A percentile compares a stretch with the other conserved stretches of the same genome.
Evolutionary conservation across 92 coral and sea anemone genomes (phyloP).

Genomic region (Porites cylindrica): DNA sequence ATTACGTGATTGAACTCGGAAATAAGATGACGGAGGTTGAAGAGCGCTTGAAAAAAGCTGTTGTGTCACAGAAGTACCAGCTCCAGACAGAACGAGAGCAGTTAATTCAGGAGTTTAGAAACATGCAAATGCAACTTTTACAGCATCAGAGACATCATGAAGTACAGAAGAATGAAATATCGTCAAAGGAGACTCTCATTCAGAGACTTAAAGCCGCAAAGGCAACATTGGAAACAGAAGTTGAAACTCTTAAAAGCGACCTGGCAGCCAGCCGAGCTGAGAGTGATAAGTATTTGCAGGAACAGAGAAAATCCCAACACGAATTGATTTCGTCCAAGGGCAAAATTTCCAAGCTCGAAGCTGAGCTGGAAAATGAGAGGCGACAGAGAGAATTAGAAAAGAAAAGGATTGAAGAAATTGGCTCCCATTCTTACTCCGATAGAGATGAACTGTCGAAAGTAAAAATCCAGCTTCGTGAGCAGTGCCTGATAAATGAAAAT

Average conservation of each 20-base stretch:
- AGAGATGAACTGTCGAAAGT: constrained; percentile 77
- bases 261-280: constrained; percentile 77
- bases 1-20: constrained; percentile 80
- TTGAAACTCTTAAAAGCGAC: constrained; percentile 87
- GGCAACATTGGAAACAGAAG: constrained; percentile 91
- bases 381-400: constrained; percentile 73
- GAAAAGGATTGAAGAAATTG: constrained; percentile 74
- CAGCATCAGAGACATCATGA: constrained; percentile 93
- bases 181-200: constrained; percentile 88
- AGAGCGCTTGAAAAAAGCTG: constrained; percentile 90
- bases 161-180: constrained; percentile 86
- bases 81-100: constrained; percentile 90
- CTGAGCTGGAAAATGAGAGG: constrained; percentile 92
- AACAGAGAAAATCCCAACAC: constrained; percentile 73
- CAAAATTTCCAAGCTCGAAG: constrained; percentile 85
- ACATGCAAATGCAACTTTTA: constrained; percentile 85
- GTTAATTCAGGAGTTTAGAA: constrained; percentile 88
- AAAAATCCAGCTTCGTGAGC: constrained; percentile 86
- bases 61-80: constrained; percentile 87
- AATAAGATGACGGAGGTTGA: constrained; percentile 90
- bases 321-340: constrained; percentile 77
- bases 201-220: constrained; percentile 90
- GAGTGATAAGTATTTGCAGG: constrained; percentile 81
- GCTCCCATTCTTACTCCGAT: constrained; percentile 72
- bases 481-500: constrained; percentile 70